Conservation (phyloP, 2,113 vertebrate genomes). For the Aix galericulata region DNA sequence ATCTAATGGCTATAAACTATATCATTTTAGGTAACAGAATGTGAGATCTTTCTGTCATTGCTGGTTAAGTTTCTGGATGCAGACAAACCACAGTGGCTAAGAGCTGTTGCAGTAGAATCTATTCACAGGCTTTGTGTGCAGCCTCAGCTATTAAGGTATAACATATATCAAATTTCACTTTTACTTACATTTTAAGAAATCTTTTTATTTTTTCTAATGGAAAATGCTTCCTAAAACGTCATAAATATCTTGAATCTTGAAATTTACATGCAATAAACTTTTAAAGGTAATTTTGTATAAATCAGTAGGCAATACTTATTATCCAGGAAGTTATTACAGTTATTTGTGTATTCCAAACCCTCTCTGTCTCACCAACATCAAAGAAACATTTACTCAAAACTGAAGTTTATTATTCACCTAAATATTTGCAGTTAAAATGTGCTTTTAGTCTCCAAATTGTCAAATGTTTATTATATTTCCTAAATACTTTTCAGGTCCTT, state of each 20-base stretch:
- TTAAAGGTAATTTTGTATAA: background rate
- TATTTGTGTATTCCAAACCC: background rate
- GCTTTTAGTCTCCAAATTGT: background rate
- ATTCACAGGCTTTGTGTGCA: conserved; percentile 97
- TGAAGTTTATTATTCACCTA: background rate
- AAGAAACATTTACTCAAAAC: background rate
- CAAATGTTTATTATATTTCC: background rate
- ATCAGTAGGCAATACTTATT: background rate
- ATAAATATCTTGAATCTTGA: background rate
- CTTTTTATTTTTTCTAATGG: background rate
- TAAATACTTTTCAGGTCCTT: conserved; percentile 85
- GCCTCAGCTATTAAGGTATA: conserved; percentile 92
- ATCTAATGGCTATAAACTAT: background rate
- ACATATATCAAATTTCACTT: background rate
- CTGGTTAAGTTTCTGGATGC: conserved; percentile 98
- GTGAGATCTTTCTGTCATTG: conserved; percentile 98
- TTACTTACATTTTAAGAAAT: background rate
- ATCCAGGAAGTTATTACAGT: background rate
- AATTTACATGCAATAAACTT: background rate
- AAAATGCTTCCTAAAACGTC: background rate
- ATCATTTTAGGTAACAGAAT: conserved; percentile 92
- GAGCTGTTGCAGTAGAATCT: conserved; percentile 97
- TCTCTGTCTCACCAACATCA: background rate
- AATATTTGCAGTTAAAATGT: background rate
- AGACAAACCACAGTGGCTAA: conserved; percentile 97